These are phyloP conservation scores for Thripadectes ignobilis DNA, from an alignment of 2,797 vertebrate species.

Conservation along the genomic window DNA sequence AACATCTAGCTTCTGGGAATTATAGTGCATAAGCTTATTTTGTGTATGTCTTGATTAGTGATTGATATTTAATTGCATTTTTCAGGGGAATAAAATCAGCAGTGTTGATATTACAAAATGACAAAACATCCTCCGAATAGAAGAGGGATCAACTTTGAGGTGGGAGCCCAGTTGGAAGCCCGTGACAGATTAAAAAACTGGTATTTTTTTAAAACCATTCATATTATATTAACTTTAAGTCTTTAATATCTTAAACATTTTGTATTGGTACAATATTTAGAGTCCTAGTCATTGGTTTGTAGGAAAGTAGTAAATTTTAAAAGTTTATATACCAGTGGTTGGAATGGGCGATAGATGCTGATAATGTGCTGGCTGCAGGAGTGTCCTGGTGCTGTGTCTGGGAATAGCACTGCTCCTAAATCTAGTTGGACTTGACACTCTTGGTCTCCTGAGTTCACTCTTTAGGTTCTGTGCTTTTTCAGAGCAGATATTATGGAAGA, in stretches of 20 bases:
- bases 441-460: not conserved
- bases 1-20: slow-evolving; percentile 29
- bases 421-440: not conserved
- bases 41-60: slow-evolving; percentile 65
- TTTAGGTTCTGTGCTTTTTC: not conserved
- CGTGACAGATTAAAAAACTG: slow-evolving; percentile 95
- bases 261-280: slow-evolving; percentile 35
- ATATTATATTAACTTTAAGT: slow-evolving; percentile 65
- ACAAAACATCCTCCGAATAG: slow-evolving; percentile 95
- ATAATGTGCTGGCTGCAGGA: not conserved
- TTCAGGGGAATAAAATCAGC: slow-evolving; percentile 81
- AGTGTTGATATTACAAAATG: slow-evolving; percentile 85
- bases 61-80: slow-evolving; percentile 79
- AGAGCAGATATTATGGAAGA: rapidly evolving
- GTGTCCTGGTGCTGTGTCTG: not conserved
- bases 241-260: slow-evolving; percentile 51
- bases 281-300: not conserved
- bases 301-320: slow-evolving; percentile 15
- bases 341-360: not conserved
- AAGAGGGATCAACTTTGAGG: slow-evolving; percentile 93
- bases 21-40: slow-evolving; percentile 53
- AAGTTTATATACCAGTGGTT: slow-evolving; percentile 24
- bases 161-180: slow-evolving; percentile 95
- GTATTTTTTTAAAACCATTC: slow-evolving; percentile 79
- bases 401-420: not conserved